A percentile compares a stretch with the other conserved stretches of the same genome.
These are phyloP conservation scores for Neopipo cinnamomea DNA, from an alignment of 2,113 vertebrate genomes.

Conservation along the genomic window DNA sequence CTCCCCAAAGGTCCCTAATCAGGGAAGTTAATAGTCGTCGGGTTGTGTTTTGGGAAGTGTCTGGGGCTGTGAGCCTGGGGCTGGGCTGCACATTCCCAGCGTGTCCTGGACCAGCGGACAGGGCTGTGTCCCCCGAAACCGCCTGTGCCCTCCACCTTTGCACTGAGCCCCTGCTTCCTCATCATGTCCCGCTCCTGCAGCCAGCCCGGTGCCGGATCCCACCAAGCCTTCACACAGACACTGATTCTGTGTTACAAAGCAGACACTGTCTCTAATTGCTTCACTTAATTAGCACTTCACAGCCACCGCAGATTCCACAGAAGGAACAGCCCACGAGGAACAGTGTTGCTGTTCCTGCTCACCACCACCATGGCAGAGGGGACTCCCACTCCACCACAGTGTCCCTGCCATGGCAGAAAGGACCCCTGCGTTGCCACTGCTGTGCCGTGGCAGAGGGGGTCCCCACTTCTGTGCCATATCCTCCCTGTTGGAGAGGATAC, in stretches of 20 bases:
- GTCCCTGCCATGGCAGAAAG: background rate
- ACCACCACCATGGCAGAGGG: background rate
- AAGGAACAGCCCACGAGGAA: background rate
- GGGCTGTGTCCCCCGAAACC: background rate
- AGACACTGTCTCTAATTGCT: conserved; percentile 72
- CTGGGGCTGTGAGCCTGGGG: fast-evolving
- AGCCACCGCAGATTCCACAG: background rate
- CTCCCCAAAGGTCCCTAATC: conserved; percentile 60
- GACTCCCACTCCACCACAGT: background rate
- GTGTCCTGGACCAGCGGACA: fast-evolving
- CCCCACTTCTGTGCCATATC: fast-evolving
- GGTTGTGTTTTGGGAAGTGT: background rate
- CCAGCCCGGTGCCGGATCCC: background rate
- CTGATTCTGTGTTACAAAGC: conserved; percentile 51
- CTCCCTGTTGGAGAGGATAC: background rate
- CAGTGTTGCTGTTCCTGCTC: background rate
- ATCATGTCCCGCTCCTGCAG: background rate
- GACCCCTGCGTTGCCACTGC: background rate
- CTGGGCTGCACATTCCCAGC: background rate
- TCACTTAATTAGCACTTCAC: conserved; percentile 62
- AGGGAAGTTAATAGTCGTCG: background rate
- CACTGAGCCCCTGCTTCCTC: fast-evolving
- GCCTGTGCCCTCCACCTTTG: fast-evolving
- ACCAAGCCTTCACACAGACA: background rate
- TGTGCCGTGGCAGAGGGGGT: background rate